phyloP scores from a whole-genome alignment of 2,797 vertebrate species.

The Loris lydekkerianus region DNA sequence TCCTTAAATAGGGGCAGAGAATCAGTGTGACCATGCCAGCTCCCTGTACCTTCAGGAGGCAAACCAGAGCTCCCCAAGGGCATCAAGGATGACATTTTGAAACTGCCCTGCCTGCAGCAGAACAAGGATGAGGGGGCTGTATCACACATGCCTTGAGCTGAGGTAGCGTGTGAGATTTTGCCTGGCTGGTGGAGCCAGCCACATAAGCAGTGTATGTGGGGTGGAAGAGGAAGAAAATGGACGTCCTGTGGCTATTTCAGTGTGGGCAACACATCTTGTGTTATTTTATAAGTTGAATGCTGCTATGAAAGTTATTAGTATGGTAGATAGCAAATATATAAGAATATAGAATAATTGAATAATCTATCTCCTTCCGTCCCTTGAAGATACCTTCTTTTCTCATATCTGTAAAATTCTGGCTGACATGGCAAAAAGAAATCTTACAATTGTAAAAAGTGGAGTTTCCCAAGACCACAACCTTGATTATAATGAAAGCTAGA shows the following conservation, averaged over 20 bases:
- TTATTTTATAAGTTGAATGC: background rate
- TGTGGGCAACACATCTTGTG: background rate
- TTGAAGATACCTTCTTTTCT: background rate
- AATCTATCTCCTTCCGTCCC: background rate
- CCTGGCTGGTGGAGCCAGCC: no score
- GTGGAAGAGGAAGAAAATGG: background rate
- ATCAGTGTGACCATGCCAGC: conserved; percentile 46
- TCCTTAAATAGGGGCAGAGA: conserved; percentile 77
- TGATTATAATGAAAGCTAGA: background rate
- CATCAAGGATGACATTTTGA: background rate
- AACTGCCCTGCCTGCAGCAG: background rate
- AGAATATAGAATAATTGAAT: background rate
- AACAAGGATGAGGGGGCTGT: background rate
- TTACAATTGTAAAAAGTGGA: background rate
- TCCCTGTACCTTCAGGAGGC: conserved; percentile 21
- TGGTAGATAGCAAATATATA: background rate
- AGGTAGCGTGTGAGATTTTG: background rate
- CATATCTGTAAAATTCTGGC: background rate
- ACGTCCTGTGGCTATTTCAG: fast-evolving
- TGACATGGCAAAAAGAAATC: background rate
- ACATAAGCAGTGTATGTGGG: fast-evolving
- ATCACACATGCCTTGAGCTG: fast-evolving
- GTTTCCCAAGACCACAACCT: background rate
- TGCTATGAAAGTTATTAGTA: background rate
- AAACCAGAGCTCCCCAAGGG: background rate